Evolutionary conservation across 2,113 vertebrate genomes (phyloP).

Genomic region (Anguilla rostrata): DNA sequence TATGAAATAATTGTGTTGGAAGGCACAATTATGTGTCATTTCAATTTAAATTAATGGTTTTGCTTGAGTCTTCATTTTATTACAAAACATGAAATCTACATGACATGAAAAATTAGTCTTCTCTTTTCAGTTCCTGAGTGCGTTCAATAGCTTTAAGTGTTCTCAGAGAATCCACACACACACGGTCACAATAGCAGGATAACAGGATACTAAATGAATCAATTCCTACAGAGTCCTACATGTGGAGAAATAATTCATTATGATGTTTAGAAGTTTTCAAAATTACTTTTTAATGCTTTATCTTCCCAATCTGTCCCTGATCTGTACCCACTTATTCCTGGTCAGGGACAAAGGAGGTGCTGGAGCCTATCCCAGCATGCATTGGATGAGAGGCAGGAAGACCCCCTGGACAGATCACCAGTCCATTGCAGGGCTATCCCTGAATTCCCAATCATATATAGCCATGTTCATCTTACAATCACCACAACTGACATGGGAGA

Average conservation of each 20-base stretch:
- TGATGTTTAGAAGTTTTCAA: neutral
- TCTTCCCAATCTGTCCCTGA: too few species aligned
- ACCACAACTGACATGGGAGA: too few species aligned
- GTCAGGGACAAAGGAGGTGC: too few species aligned
- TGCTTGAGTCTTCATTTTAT: neutral
- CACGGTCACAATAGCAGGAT: neutral
- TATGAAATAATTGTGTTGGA: neutral
- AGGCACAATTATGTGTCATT: neutral
- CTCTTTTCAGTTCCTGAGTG: neutral
- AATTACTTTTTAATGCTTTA: neutral
- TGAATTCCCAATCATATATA: too few species aligned
- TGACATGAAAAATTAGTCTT: neutral
- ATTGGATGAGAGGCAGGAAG: too few species aligned
- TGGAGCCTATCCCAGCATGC: too few species aligned
- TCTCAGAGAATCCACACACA: neutral
- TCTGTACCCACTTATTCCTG: too few species aligned
- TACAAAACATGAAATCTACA: conserved; percentile 1
- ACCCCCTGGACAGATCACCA: too few species aligned
- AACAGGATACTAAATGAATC: neutral
- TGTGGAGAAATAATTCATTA: too few species aligned
- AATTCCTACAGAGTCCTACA: neutral
- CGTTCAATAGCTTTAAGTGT: neutral
- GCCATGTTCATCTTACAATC: too few species aligned
- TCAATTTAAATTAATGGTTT: conserved; percentile 1
- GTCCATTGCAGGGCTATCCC: too few species aligned